phyloP scores from a whole-genome alignment of 2,797 vertebrate genomes.

The Eutrigla gurnardus region DNA sequence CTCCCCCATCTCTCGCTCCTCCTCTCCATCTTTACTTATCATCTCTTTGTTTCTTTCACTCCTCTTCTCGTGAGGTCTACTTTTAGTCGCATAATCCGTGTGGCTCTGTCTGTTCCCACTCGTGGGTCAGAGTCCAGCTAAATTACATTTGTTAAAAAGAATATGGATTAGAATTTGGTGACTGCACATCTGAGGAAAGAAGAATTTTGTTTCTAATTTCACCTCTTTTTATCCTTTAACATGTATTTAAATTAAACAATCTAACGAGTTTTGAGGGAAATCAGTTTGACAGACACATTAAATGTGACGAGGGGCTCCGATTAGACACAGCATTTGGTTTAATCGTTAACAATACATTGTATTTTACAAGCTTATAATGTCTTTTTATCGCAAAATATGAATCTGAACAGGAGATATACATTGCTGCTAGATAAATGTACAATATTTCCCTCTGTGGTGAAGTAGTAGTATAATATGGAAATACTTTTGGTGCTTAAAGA shows the following conservation, averaged over 20 bases:
- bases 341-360: background rate
- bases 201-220: background rate
- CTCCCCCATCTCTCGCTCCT: background rate
- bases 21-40: background rate
- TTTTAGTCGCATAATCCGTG: slow-evolving; percentile 1
- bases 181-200: background rate
- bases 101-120: slow-evolving; percentile 18
- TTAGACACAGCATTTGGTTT: background rate
- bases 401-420: background rate
- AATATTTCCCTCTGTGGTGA: background rate
- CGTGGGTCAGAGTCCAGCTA: background rate
- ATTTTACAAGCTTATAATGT: background rate
- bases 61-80: background rate
- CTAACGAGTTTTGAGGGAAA: background rate
- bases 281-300: background rate
- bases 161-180: slow-evolving; percentile 17
- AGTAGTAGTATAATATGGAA: background rate
- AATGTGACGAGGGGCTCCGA: background rate
- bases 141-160: slow-evolving; percentile 6
- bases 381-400: background rate
- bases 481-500: background rate
- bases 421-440: background rate
- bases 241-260: background rate
- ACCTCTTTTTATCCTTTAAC: background rate
- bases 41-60: slow-evolving; percentile 24